Conservation (phyloP, 1,140 invertebrate species). For the Grapholita molesta region DNA sequence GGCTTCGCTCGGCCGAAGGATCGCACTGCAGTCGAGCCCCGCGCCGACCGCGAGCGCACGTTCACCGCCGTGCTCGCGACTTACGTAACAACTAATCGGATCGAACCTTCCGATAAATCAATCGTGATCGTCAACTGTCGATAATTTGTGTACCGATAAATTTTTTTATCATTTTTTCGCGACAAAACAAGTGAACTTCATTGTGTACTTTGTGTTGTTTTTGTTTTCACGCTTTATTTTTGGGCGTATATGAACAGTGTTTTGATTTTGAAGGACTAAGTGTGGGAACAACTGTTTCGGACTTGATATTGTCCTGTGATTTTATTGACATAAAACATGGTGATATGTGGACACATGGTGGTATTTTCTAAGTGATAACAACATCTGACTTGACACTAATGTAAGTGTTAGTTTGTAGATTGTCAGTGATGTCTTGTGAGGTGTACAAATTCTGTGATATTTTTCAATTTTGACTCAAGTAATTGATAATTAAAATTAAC, state of each 20-base stretch:
- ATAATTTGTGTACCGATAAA: slow-evolving; percentile 35
- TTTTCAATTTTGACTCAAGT: background rate
- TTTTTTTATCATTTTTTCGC: slow-evolving; percentile 33
- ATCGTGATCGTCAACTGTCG: slow-evolving; percentile 61
- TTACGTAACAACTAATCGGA: slow-evolving; percentile 69
- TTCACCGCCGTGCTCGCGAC: slow-evolving; percentile 41
- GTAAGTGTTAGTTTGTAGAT: slow-evolving; percentile 34
- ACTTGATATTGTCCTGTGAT: slow-evolving; percentile 29
- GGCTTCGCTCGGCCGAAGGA: slow-evolving; percentile 63
- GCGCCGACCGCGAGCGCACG: slow-evolving; percentile 62
- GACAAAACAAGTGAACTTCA: slow-evolving; percentile 34
- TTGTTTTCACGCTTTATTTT: slow-evolving; percentile 58
- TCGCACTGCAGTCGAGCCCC: slow-evolving; percentile 73
- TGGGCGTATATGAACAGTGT: slow-evolving; percentile 56
- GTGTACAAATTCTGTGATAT: slow-evolving; percentile 19
- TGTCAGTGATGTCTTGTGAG: slow-evolving; percentile 18
- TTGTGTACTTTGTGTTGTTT: slow-evolving; percentile 58
- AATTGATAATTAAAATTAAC: background rate
- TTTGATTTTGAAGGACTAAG: slow-evolving; percentile 36
- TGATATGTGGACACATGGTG: slow-evolving; percentile 38
- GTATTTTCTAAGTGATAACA: slow-evolving; percentile 30
- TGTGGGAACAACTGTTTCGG: slow-evolving; percentile 24
- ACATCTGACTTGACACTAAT: slow-evolving; percentile 24
- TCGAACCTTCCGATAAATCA: slow-evolving; percentile 62
- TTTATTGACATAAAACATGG: slow-evolving; percentile 33